phyloP scores from a whole-genome alignment of 2,113 vertebrate genomes.

The Triplophysa dalaica region DNA sequence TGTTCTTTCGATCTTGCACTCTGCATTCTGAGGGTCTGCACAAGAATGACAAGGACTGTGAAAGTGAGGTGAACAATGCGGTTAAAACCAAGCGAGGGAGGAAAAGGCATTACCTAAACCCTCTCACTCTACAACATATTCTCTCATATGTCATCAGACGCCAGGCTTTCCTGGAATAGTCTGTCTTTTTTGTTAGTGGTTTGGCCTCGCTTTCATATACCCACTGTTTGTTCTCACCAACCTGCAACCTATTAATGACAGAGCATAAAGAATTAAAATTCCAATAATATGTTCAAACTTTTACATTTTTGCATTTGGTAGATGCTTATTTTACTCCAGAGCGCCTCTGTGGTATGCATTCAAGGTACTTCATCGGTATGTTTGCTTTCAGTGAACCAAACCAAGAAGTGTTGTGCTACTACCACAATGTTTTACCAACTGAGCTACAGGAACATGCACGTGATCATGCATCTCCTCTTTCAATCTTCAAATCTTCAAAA shows the following conservation, averaged over 20 bases:
- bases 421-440: too few relatives aligned
- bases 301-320: too few relatives aligned
- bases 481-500: too few relatives aligned
- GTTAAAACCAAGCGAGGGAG: slow-evolving; percentile 39
- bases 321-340: too few relatives aligned
- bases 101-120: slow-evolving; percentile 35
- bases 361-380: too few relatives aligned
- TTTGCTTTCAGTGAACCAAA: too few relatives aligned
- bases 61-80: slow-evolving; percentile 30
- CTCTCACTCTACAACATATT: slow-evolving; percentile 7
- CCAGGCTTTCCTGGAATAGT: slow-evolving; percentile 46
- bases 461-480: background rate
- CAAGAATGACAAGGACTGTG: slow-evolving; percentile 35
- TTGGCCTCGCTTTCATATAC: background rate
- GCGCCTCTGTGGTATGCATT: too few relatives aligned
- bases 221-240: background rate
- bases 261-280: too few relatives aligned
- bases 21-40: slow-evolving; percentile 43
- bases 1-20: slow-evolving; percentile 46
- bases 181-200: background rate
- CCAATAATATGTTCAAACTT: background rate
- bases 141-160: background rate
- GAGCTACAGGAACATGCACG: background rate
- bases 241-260: background rate
- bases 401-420: too few relatives aligned